Evolutionary conservation across 2,888 invertebrate species (phyloP), one percentile per base, ranked within the genome.

Genomic region (Tridacna gigas): DNA sequence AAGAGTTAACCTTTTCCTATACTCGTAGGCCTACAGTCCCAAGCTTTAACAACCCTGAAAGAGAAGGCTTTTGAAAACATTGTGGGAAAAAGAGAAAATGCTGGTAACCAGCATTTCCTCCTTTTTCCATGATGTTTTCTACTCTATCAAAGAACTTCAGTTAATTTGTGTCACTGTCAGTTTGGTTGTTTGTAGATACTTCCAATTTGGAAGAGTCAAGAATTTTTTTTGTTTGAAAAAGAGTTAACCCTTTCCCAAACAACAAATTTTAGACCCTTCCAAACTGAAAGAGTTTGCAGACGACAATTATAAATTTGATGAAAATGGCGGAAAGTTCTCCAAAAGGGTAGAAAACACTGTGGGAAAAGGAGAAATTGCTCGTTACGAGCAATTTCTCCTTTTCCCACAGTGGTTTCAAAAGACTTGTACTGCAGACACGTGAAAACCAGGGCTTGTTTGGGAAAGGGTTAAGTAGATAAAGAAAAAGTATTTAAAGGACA

Each of bases 341-440:
- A n/a, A n/a, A 63, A 63, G n/a, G 9, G 22, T 63, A n/a, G 63
- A 63, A 63, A 63, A n/a, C n/a, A 63, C n/a, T 63, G 63, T 63
- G 18, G 18, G 13, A 63, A n/a, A 22, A 63, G 63, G n/a, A 63
- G 63, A 63, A 63, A 63, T 63, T 63, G 63, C 63, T 63, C 63
- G 22, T 63, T n/a, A 18, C 9, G 63, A 63, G 22, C 22, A 22
- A 63, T 63, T 63, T 63, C n/a, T 63, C n/a, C 63, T 63, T 63
- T 63, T 63, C 9, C n/a, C 63, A 15, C 63, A 18, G n/a, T 63
- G 13, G 12, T 63, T 63, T 63, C 63, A n/a, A n/a, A 63, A 63
- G n/a, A n/a, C 22, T 63, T 63, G 9, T 63, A n/a, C 63, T n/a
- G 63, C 63, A 63, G 63, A n/a, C 12, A 15, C 51, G 51, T 51